phyloP scores from a whole-genome alignment of 2,888 invertebrate genomes.

The Cinara cedri region DNA sequence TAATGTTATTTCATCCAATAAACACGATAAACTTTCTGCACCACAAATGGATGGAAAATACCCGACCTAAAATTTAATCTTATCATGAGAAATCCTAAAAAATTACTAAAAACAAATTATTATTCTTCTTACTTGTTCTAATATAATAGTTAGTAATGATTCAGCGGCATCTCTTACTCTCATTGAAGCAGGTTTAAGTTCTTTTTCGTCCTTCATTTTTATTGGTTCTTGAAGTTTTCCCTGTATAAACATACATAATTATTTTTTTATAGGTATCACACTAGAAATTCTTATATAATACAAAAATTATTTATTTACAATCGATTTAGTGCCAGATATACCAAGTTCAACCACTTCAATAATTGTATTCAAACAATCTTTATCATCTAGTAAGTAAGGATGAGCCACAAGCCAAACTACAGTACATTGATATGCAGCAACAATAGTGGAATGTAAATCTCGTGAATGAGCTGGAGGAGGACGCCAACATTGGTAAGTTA shows the following conservation, averaged over 20 bases:
- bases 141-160: constrained; percentile 84
- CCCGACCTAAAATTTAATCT: constrained; percentile 63
- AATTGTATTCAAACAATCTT: constrained; percentile 89
- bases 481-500: constrained; percentile 91
- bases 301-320: too few species aligned
- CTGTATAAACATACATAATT: constrained; percentile 61
- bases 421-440: constrained; percentile 89
- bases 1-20: constrained; percentile 86
- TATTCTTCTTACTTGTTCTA: constrained; percentile 75
- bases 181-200: constrained; percentile 95
- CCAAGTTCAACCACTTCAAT: constrained; percentile 97
- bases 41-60: constrained; percentile 85
- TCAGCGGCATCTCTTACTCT: constrained; percentile 97
- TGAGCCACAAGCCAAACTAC: constrained; percentile 92
- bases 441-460: constrained; percentile 92
- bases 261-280: too few species aligned
- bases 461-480: constrained; percentile 93
- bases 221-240: constrained; percentile 85
- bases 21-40: constrained; percentile 81
- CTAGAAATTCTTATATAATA: too few species aligned
- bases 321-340: constrained; percentile 89
- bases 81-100: background rate
- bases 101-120: background rate
- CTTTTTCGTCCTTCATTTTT: constrained; percentile 94
- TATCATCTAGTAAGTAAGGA: constrained; percentile 86